Evolutionary conservation across 2,113 vertebrate genomes (phyloP).

Genomic region (Lathamus discolor): DNA sequence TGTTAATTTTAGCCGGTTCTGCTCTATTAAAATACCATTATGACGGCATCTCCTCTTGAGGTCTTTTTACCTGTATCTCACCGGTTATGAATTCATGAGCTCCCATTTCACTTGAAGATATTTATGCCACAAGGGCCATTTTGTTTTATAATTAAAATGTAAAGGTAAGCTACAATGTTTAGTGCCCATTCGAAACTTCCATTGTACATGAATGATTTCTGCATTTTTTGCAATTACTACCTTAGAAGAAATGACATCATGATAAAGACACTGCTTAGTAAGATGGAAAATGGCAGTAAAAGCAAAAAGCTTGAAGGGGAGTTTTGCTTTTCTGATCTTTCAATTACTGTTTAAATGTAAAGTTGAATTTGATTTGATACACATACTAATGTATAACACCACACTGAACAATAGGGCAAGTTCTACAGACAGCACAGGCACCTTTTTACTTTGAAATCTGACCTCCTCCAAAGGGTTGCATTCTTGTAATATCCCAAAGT

Average conservation of each 20-base stretch:
- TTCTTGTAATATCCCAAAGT: neutral
- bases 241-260: conserved; percentile 29
- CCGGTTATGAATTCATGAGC: conserved; percentile 39
- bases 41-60: conserved; percentile 1
- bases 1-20: neutral
- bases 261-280: conserved; percentile 42
- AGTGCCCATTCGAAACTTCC: conserved; percentile 24
- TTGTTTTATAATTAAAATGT: conserved; percentile 49
- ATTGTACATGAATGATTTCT: conserved; percentile 17
- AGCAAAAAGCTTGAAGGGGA: conserved; percentile 54
- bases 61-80: conserved; percentile 16
- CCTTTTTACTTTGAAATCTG: neutral
- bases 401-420: neutral
- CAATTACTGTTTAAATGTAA: conserved; percentile 1
- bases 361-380: conserved; percentile 12
- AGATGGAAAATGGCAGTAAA: conserved; percentile 38
- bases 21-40: conserved; percentile 47
- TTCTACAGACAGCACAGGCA: neutral
- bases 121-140: conserved; percentile 44
- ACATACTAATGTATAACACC: neutral
- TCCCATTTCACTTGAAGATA: conserved; percentile 37
- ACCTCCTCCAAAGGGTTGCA: neutral
- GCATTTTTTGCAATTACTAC: conserved; percentile 6
- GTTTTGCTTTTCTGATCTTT: conserved; percentile 24
- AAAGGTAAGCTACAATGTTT: conserved; percentile 40